Evolutionary conservation across 1,140 invertebrate genomes (phyloP), one percentile per base, ranked within the genome.

Genomic region (Platyura marginata): DNA sequence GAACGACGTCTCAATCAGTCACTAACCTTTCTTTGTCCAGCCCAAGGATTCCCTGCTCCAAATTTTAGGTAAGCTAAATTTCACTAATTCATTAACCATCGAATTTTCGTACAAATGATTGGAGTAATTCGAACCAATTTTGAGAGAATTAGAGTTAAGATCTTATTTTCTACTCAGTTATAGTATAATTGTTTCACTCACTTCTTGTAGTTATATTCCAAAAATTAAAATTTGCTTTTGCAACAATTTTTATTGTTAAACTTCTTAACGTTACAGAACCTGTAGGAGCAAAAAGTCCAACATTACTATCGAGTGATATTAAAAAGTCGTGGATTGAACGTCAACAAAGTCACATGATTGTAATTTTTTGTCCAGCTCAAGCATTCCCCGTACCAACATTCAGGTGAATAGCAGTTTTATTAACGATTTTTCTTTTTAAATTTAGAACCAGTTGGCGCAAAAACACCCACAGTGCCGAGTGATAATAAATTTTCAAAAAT

Each of bases 331-430:
- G n/a, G n/a, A n/a, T 71, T 54, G 66, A 63, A 47, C 66, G 69
- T 50, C 55, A 56, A 50, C 62, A 59, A 42, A 63, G 58, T 44
- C 63, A 70, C 58, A 66, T 68, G 48, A 75, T 78, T 63, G 70
- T 66, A 35, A 56, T 81, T 38, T 63, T 80, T 8, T 81, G 78
- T 53, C 77, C 74, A 59, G 75, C 76, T 41, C 79, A 84, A 65
- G 77, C 72, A 29, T 80, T 69, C 63, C 81, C 79, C 46, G 68
- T 72, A 46, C 69, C 69, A 22, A 54, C 67, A 35, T 67, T 70
- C 58, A 71, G 70, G 69, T 36, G 9, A 36, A 5, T 11, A n/a
- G 15, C 16, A 10, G 34, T n/a, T 11, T 11, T 36, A 36, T 36
- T 5, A 5, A 11, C 6, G 4, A 9, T 6, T 16, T 9, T 9